Evolutionary conservation across 2,797 vertebrate genomes (phyloP).

Genomic region (Eupleurogrammus muticus): DNA sequence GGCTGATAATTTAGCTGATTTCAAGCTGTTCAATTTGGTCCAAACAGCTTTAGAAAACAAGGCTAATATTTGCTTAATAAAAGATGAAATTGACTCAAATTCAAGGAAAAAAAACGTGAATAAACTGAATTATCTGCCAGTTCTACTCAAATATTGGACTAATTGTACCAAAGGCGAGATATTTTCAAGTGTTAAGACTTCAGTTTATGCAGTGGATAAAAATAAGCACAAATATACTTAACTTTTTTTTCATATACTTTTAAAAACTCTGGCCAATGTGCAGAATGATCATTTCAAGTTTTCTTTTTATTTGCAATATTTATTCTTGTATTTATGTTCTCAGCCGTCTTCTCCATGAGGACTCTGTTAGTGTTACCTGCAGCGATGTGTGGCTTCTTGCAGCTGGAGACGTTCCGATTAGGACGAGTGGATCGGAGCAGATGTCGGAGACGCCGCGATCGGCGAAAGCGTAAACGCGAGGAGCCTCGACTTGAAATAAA

Average conservation of each 20-base stretch:
- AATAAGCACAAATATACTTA: constrained; percentile 3
- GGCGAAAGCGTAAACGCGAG: neutral
- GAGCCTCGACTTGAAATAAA: neutral
- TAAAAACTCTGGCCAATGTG: neutral
- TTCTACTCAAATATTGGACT: too few relatives aligned
- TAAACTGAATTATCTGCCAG: too few relatives aligned
- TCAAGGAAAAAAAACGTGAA: too few relatives aligned
- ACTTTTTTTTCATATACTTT: constrained; percentile 8
- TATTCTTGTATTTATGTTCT: neutral
- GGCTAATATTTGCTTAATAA: too few relatives aligned
- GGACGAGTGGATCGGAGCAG: neutral
- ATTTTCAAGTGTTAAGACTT: too few relatives aligned
- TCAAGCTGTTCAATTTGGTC: too few relatives aligned
- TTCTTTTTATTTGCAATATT: neutral
- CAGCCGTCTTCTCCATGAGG: neutral
- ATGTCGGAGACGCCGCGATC: neutral
- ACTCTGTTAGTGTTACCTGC: neutral
- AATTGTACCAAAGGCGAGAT: too few relatives aligned
- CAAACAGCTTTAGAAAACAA: too few relatives aligned
- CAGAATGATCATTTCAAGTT: neutral
- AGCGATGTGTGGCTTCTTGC: neutral
- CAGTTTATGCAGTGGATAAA: neutral
- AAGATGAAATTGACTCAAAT: too few relatives aligned
- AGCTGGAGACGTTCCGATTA: constrained; percentile 3
- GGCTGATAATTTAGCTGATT: too few relatives aligned